A percentile compares a stretch with the other conserved stretches of the same genome.
phyloP scores from a whole-genome alignment of 2,113 vertebrate species.

The Epinephelus fuscoguttatus region DNA sequence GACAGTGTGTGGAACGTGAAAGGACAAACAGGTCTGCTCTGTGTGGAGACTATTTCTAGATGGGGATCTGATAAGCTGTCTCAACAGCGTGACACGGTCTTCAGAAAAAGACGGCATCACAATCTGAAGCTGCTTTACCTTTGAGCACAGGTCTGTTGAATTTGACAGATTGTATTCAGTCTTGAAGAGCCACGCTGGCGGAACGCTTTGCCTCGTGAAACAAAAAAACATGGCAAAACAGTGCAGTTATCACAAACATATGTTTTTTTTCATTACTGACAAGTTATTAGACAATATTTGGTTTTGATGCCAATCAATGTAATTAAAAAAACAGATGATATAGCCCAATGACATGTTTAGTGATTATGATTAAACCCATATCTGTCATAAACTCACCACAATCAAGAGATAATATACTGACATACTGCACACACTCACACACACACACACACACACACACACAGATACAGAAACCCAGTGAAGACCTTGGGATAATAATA shows the following conservation, averaged over 20 bases:
- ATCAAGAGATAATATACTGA: too few species aligned
- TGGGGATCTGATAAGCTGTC: slow-evolving; percentile 50
- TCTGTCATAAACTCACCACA: too few species aligned
- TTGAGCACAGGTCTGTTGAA: neutral
- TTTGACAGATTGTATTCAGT: neutral
- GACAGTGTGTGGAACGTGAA: slow-evolving; percentile 40
- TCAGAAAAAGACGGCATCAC: neutral
- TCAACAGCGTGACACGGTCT: slow-evolving; percentile 8
- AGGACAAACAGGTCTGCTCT: slow-evolving; percentile 52
- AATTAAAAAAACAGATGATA: neutral
- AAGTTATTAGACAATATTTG: neutral
- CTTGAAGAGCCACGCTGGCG: neutral
- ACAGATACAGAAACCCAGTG: neutral
- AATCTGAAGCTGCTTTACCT: neutral
- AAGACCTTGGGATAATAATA: neutral
- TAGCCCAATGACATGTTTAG: neutral
- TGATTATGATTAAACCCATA: neutral
- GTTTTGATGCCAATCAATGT: neutral
- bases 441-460: neutral
- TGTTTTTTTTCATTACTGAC: neutral
- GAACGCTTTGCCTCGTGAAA: neutral
- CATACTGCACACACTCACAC: neutral
- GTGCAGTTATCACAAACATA: neutral
- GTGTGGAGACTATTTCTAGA: slow-evolving; percentile 26
- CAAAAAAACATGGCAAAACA: neutral